Evolutionary conservation across 2,797 vertebrate species (phyloP), one percentile per base, ranked within the genome.

Genomic region (Oreochromis grahami): DNA sequence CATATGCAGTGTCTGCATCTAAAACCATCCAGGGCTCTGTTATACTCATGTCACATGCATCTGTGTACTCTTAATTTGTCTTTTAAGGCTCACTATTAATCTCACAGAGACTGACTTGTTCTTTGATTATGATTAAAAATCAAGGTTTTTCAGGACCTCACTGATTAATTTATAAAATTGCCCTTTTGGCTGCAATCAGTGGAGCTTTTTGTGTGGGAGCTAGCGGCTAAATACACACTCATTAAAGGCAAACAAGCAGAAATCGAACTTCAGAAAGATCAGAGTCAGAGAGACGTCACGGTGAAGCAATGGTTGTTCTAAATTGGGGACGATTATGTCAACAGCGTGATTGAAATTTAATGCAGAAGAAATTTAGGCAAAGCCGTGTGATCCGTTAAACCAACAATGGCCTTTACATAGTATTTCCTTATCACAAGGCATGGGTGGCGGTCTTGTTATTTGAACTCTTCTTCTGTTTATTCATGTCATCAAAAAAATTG

Each of bases 101-200:
- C 21, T 48, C 15, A 36, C 48, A 45, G 12, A 32, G 32, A 34
- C 19, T 3, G 29, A 48, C 34, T 38, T 50, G 51, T 17, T 52
- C 34, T 51, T 14, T 83, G 41, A 70, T 80, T 72, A 24, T 13
- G 43, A 38, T 12, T 3, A 2, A 17, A n/a, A 52, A 89, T 55
- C 13, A 9, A 43, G 12, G 9, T 34, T 43, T 68, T 13, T 79
- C 26, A 52, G 78, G 32, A 19, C 13, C 21, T 5, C 24, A 48
- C 2, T 65, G 12, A 15, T 55, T 8, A 76, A 21, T 43, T 82
- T 68, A n/a, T 19, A 6, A 68, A 86, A 86, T 79, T 9, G 53
- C 76, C n/a, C 24, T 52, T 21, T 76, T 21, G 53, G 32, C 52
- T 83, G 84, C 84, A 85, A 86, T 86, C 70, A 81, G 34, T 41